Evolutionary conservation across 2,888 invertebrate genomes (phyloP), one percentile per base, ranked within the genome.

Genomic region (Copidosoma aretas): DNA sequence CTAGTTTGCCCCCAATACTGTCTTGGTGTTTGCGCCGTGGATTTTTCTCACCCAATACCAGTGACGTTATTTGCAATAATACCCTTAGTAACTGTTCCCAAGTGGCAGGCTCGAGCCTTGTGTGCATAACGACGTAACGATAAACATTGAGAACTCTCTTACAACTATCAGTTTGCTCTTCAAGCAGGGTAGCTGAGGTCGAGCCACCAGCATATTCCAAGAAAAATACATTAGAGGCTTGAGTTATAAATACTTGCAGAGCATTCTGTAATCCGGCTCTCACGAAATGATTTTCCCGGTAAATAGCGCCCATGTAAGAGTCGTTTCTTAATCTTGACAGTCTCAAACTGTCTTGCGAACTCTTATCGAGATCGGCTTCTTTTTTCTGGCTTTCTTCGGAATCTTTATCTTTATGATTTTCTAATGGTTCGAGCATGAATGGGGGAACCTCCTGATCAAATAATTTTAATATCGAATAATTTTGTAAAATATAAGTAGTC

Each of bases 111-210:
- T 97, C 95, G 92, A 98, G 93, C 75, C 92, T 89, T 1, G 95
- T 93, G 80, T 97, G 95, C 96, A 97, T 97, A 46, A 98, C 97
- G 90, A 97, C 95, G 80, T 94, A 95, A 74, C 97, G 88, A 86
- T 97, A 98, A 76, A 97, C 96, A 84, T 97, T 98, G 68, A 98
- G 87, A 71, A 98, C 96, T 74, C 96, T 89, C 85, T 97, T 97
- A 86, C 97, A 97, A 67, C 96, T 92, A 84, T 98, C 97, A 0
- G 97, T 97, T 85, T 96, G 96, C 81, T 96, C 95, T 79, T 95
- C 95, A 46, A 95, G 83, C 68, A 94, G 86, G 62, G 90, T 88
- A n/a, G 88, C 87, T 8, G 88, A 88, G 14, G 85, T 83, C 66
- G 77, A 78, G 24, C 85, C 83, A n/a, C 84, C 85, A 8, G 17